Percentiles rank a stretch among this genome's conserved stretches.
Evolutionary conservation across 2,888 invertebrate genomes (phyloP).

Genomic region (Polymixis flavicincta): DNA sequence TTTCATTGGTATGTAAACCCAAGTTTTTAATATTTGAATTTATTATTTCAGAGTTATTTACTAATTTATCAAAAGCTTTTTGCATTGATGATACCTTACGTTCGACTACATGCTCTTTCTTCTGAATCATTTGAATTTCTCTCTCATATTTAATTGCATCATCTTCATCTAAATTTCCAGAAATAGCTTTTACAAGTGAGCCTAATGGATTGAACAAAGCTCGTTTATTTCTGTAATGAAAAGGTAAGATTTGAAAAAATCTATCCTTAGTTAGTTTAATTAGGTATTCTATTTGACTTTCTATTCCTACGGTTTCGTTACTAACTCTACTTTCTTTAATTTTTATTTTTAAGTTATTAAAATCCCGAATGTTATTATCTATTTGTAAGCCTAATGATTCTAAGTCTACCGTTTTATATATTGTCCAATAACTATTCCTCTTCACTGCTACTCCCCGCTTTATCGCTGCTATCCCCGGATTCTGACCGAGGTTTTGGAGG

Average conservation of each 20-base stretch:
- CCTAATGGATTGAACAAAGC: not conserved
- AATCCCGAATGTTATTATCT: too few species aligned
- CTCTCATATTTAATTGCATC: slow-evolving; percentile 8
- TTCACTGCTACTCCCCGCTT: too few species aligned
- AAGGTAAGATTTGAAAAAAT: not conserved
- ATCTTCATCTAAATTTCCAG: not conserved
- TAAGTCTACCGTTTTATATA: too few species aligned
- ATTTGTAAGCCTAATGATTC: not conserved
- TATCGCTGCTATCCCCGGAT: too few species aligned
- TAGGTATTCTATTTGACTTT: not conserved
- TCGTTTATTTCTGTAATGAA: not conserved
- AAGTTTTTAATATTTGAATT: slow-evolving; percentile 2
- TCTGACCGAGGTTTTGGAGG: too few species aligned
- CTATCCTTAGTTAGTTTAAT: not conserved
- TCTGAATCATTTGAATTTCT: not conserved
- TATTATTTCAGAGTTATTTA: not conserved
- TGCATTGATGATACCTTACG: slow-evolving; percentile 8
- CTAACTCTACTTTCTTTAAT: not conserved
- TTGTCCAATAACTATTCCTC: too few species aligned
- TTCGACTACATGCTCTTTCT: not conserved
- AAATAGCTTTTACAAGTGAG: not conserved
- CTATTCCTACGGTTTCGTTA: not conserved
- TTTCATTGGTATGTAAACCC: slow-evolving; percentile 8
- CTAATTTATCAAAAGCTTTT: not conserved
- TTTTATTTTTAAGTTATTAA: not conserved